Conservation (phyloP, 2,113 vertebrate species). For the Dicerorhinus sumatrensis region DNA sequence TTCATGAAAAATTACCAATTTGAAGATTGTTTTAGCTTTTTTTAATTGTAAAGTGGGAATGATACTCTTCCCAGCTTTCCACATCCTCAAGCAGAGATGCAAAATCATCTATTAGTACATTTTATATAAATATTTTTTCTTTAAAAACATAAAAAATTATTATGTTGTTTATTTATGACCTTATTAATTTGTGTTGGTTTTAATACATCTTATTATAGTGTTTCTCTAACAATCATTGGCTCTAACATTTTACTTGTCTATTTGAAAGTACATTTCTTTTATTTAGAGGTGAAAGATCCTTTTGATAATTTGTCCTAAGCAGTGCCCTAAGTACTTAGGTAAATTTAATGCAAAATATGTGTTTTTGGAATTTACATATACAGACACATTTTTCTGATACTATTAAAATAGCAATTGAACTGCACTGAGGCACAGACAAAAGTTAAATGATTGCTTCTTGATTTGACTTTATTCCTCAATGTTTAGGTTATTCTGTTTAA, state of each 20-base stretch:
- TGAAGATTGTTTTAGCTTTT: not conserved
- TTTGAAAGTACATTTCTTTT: not conserved
- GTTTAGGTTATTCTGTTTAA: not conserved
- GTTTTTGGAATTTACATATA: slow-evolving; percentile 1
- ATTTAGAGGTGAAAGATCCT: not conserved
- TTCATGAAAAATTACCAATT: not conserved
- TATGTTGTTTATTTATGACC: not conserved
- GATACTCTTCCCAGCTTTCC: not conserved
- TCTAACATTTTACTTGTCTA: not conserved
- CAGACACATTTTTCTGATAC: not conserved
- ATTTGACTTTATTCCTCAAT: slow-evolving; percentile 2
- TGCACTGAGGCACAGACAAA: not conserved
- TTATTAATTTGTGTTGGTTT: not conserved
- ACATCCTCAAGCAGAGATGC: not conserved
- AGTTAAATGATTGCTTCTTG: not conserved
- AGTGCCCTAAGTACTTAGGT: not conserved
- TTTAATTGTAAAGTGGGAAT: not conserved
- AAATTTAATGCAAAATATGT: slow-evolving; percentile 21
- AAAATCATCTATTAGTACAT: not conserved
- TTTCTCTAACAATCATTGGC: not conserved
- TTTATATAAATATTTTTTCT: not conserved
- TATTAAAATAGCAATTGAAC: slow-evolving; percentile 17
- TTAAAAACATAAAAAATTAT: not conserved
- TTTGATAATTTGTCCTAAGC: not conserved
- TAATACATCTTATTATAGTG: not conserved